Evolutionary conservation across 1,140 invertebrate species (phyloP).

Genomic region (Neodiprion fabricii): DNA sequence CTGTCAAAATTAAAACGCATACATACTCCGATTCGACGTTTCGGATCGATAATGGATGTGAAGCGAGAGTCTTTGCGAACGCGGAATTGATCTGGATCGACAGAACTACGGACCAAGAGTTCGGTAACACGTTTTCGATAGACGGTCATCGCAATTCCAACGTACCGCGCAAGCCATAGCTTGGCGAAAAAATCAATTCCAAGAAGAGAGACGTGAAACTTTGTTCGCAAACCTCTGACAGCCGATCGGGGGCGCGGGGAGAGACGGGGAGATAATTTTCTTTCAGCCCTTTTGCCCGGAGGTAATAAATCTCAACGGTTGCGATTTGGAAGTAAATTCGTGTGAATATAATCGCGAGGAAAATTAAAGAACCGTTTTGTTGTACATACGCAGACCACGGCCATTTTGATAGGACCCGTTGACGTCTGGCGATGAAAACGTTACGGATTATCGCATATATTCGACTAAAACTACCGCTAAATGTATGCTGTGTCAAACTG

Average conservation of each 20-base stretch:
- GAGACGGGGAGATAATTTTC: too few species aligned
- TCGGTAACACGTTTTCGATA: background rate
- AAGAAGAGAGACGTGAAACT: background rate
- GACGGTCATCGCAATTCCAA: background rate
- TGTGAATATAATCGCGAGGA: background rate
- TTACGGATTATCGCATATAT: background rate
- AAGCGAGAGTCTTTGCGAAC: background rate
- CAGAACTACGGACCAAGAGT: background rate
- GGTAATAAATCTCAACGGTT: too few species aligned
- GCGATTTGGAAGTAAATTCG: background rate
- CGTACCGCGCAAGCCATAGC: background rate
- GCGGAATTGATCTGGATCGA: background rate
- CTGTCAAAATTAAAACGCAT: background rate
- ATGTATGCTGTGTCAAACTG: background rate
- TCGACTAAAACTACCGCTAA: background rate
- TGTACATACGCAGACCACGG: background rate
- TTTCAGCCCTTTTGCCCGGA: too few species aligned
- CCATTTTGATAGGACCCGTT: conserved; percentile 5
- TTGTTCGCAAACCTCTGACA: background rate
- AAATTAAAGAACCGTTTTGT: conserved; percentile 5
- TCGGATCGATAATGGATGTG: background rate
- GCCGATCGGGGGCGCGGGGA: background rate
- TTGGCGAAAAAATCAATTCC: background rate
- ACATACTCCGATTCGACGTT: background rate
- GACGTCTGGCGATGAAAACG: background rate